Percentiles rank a stretch among this genome's conserved stretches.
These are phyloP conservation scores for Arnoldichthys spilopterus DNA, from an alignment of 2,797 vertebrate genomes.

Conservation along the genomic window DNA sequence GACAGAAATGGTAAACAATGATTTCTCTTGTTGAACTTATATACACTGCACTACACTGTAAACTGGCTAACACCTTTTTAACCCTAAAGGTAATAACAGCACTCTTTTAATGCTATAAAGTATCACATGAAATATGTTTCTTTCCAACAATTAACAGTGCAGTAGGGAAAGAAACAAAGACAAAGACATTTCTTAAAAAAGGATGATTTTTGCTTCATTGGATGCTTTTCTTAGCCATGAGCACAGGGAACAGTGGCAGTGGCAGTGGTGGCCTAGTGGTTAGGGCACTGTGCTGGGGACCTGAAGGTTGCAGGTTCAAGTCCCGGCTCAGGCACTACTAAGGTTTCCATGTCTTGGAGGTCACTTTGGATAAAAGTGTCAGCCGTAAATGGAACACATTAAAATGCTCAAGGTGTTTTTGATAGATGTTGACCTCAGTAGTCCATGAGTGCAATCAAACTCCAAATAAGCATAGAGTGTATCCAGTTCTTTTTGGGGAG, in stretches of 20 bases:
- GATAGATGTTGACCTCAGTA: slow-evolving; percentile 55
- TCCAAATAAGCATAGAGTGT: slow-evolving; percentile 33
- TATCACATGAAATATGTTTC: not conserved
- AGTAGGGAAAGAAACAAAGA: not conserved
- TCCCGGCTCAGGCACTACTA: too few relatives aligned
- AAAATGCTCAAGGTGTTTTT: slow-evolving; percentile 50
- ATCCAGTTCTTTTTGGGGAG: slow-evolving; percentile 52
- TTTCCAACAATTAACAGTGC: not conserved
- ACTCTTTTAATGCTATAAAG: not conserved
- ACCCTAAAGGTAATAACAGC: too few relatives aligned
- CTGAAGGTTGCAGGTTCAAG: too few relatives aligned
- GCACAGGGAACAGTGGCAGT: slow-evolving; percentile 56
- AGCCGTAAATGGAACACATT: too few relatives aligned
- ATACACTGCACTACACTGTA: too few relatives aligned
- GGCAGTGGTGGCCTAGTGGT: too few relatives aligned
- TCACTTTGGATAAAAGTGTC: too few relatives aligned
- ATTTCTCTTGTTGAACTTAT: too few relatives aligned
- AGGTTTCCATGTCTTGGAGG: too few relatives aligned
- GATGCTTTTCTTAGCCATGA: slow-evolving; percentile 62
- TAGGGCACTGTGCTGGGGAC: too few relatives aligned
- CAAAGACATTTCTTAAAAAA: not conserved
- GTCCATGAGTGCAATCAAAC: slow-evolving; percentile 48
- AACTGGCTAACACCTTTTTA: too few relatives aligned
- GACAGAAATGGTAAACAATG: too few relatives aligned
- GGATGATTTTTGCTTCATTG: slow-evolving; percentile 43